Conservation (phyloP, 2,888 invertebrate genomes). For the Eupithecia insigniata region DNA sequence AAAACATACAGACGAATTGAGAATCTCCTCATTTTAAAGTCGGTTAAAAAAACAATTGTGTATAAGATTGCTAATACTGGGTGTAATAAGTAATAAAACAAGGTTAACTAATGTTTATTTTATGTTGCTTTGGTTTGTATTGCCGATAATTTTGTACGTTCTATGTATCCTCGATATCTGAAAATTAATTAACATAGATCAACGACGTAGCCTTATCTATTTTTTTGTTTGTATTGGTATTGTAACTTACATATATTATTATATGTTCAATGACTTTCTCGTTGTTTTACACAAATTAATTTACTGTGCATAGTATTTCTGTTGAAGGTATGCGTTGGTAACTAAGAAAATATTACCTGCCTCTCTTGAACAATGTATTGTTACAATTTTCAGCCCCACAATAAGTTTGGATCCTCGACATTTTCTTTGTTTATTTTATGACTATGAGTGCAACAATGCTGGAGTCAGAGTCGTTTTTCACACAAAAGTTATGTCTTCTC, state of each 20-base stretch:
- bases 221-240: too few species aligned
- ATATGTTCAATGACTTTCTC: neutral
- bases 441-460: conserved; percentile 6
- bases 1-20: too few species aligned
- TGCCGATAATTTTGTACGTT: too few species aligned
- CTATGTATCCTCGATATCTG: too few species aligned
- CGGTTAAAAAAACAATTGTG: too few species aligned
- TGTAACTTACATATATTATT: too few species aligned
- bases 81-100: neutral
- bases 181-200: too few species aligned
- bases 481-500: conserved; percentile 41
- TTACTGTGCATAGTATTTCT: neutral
- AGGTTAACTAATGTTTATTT: neutral
- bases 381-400: neutral
- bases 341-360: neutral
- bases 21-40: too few species aligned
- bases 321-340: neutral
- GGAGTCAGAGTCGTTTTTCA: conserved; percentile 40
- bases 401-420: neutral
- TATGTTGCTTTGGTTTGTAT: neutral
- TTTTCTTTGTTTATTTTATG: conserved; percentile 12
- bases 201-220: too few species aligned
- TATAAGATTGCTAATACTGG: neutral
- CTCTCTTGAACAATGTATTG: neutral
- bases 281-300: neutral